Conservation (phyloP, 37 sponge, comb jelly and placozoan genomes). For the Oopsacas minuta region DNA sequence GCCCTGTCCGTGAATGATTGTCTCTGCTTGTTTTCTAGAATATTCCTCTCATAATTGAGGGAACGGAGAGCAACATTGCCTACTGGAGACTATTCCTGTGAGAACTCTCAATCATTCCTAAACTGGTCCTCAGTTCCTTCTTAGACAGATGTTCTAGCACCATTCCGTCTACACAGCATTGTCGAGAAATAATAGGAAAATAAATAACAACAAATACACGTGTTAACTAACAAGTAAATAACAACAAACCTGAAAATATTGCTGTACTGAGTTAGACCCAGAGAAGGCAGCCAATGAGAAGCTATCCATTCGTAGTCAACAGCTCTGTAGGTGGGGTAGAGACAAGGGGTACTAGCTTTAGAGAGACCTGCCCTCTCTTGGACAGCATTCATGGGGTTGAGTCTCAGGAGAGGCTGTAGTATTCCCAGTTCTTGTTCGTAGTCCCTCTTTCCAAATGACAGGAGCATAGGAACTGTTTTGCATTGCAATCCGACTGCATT, state of each 20-base stretch:
- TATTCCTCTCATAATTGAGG: constrained; percentile 36
- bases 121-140: constrained; percentile 51
- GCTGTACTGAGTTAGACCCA: constrained; percentile 80
- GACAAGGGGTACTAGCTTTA: constrained; percentile 14
- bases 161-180: constrained; percentile 64
- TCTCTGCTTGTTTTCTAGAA: too few relatives aligned
- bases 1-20: constrained; percentile 24
- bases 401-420: constrained; percentile 63
- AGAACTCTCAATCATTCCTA: too few relatives aligned
- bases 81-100: too few relatives aligned
- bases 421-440: constrained; percentile 60
- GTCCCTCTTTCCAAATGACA: constrained; percentile 48
- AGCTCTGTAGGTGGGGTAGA: neutral
- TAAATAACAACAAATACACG: neutral
- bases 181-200: constrained; percentile 24
- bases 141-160: constrained; percentile 84
- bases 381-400: constrained; percentile 74
- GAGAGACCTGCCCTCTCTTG: constrained; percentile 68
- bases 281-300: constrained; percentile 55
- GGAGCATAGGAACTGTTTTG: neutral
- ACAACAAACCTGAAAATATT: constrained; percentile 27
- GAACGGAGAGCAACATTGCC: constrained; percentile 50
- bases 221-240: too few relatives aligned
- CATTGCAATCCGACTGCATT: neutral
- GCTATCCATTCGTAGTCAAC: constrained; percentile 63